Percentiles rank a stretch among this genome's conserved stretches.
phyloP scores from a whole-genome alignment of 1,140 invertebrate species.

The Drosophila eugracilis region DNA sequence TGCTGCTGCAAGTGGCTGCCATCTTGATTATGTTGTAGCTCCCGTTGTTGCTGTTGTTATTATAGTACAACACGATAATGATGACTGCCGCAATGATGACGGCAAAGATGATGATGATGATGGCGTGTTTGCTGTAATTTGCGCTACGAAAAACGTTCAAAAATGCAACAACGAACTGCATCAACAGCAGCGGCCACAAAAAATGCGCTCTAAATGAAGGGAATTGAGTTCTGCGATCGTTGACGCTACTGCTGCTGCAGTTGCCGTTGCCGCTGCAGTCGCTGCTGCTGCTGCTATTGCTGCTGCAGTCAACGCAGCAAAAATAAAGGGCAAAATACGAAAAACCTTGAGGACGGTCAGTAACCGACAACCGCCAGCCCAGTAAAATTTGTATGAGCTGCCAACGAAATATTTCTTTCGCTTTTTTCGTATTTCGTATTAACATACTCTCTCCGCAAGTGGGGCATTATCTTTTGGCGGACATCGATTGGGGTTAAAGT shows the following conservation, averaged over 20 bases:
- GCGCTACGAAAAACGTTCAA: constrained; percentile 83
- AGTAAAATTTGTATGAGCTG: constrained; percentile 83
- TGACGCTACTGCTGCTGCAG: constrained; percentile 57
- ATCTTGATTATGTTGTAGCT: constrained; percentile 81
- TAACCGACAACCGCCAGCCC: constrained; percentile 83
- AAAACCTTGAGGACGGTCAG: constrained; percentile 85
- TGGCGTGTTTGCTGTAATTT: constrained; percentile 84
- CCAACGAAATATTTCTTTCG: constrained; percentile 67
- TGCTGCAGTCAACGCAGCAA: constrained; percentile 45
- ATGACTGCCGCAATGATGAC: constrained; percentile 31
- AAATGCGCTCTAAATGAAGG: constrained; percentile 82
- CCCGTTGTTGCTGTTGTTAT: constrained; percentile 64
- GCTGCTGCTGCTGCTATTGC: constrained; percentile 17
- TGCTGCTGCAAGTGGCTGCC: constrained; percentile 74
- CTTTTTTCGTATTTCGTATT: constrained; percentile 54
- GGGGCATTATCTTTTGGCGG: constrained; percentile 9
- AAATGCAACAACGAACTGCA: constrained; percentile 78
- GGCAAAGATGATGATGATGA: constrained; percentile 47
- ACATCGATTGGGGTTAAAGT: neutral
- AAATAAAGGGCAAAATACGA: constrained; percentile 82
- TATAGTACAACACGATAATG: constrained; percentile 51
- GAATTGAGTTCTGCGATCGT: constrained; percentile 81
- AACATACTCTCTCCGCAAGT: constrained; percentile 34
- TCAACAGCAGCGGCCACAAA: constrained; percentile 54
- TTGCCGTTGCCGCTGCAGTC: constrained; percentile 6